Base-by-base conservation (phyloP, 2,888 invertebrate species). In the Drosophila quasianomalipes region DNA sequence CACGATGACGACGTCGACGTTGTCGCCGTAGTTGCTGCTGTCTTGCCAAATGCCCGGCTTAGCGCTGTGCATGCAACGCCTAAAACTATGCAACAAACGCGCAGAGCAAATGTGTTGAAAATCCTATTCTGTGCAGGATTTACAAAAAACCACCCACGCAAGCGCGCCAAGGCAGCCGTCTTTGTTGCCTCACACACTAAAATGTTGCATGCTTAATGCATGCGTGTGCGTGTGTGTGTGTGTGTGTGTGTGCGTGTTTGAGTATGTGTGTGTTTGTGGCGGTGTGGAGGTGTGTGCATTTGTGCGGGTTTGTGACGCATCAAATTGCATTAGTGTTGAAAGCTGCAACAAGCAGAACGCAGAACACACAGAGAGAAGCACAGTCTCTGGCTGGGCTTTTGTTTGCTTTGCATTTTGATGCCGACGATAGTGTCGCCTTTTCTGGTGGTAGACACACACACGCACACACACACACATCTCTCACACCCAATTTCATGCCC, bases 271-370 rank as follows among this genome's bases (percentile, higher is more conserved):
- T 26, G 53, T 33, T 3, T 33, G 53, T 31, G 52, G 51, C 49
- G n/a, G n/a, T 33, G 33, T 1, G 16, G 2, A 22, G 31, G 47
- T 59, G 64, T 72, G 66, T 74, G 83, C 72, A 69, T 76, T 69
- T 79, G 78, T 87, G 86, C 66, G 88, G 90, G 81, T 82, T 86
- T 81, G 81, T 73, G 81, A 54, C 60, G 90, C 89, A 81, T 87
- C 89, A 90, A 87, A 87, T 90, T 87, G 87, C 89, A 87, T 87
- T 87, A 85, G 75, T 74, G 89, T 69, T 85, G 74, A 90, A 83
- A 79, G 83, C 83, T 65, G 70, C 74, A 85, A 70, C 77, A 74
- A 68, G 58, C 68, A 65, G 64, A 65, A 79, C 63, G 65, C 71
- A 76, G 72, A 72, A 64, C 69, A 69, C 65, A 55, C 37, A 28